These are phyloP conservation scores for Sebastes flavidus DNA, from an alignment of 2,797 vertebrate species.

Conservation along the genomic window DNA sequence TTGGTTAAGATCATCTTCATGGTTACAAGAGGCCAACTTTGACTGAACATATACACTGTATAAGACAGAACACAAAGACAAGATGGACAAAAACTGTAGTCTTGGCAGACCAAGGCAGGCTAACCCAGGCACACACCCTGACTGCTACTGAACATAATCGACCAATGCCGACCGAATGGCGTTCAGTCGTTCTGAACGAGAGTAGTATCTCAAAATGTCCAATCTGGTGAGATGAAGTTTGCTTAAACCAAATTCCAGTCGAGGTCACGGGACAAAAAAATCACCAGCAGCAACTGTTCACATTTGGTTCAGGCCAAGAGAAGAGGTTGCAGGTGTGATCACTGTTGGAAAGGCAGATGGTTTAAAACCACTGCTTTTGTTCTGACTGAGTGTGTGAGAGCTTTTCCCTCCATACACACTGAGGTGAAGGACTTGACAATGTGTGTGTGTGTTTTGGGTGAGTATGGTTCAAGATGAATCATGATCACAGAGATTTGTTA, in stretches of 20 bases:
- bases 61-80: background rate
- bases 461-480: background rate
- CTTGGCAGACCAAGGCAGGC: background rate
- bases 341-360: background rate
- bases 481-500: constrained; percentile 50
- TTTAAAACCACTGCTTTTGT: constrained; percentile 8
- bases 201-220: background rate
- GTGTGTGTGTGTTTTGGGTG: constrained; percentile 16
- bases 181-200: background rate
- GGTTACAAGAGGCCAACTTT: no score
- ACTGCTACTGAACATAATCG: background rate
- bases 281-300: background rate
- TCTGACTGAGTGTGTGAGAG: background rate
- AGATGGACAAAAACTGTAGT: background rate
- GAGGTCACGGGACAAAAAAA: background rate
- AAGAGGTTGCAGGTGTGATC: background rate
- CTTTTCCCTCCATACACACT: background rate
- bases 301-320: background rate
- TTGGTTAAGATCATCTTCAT: background rate
- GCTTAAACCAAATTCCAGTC: background rate
- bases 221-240: background rate
- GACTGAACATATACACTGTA: background rate
- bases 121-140: background rate
- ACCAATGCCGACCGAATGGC: background rate
- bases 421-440: background rate